A percentile compares a stretch with the other conserved stretches of the same genome.
Evolutionary conservation across 1,140 invertebrate genomes (phyloP).

Genomic region (Macrotrachela quadricornifera): DNA sequence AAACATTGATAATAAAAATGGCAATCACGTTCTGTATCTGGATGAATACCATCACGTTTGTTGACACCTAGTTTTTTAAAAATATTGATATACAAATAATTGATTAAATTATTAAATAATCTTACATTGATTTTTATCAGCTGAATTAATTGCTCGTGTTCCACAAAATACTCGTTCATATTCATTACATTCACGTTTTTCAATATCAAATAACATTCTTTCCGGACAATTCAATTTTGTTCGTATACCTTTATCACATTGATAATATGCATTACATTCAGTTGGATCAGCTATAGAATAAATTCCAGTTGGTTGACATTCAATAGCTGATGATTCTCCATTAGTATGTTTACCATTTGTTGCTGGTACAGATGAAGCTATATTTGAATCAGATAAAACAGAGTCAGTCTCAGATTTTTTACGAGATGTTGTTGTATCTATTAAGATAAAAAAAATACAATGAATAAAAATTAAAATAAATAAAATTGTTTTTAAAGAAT

Average conservation of each 20-base stretch:
- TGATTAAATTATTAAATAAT: not conserved
- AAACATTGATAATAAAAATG: slow-evolving; percentile 5
- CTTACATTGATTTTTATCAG: slow-evolving; percentile 2
- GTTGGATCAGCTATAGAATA: not conserved
- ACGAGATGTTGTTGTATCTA: no score
- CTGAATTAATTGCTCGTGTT: not conserved
- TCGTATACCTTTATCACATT: slow-evolving; percentile 2
- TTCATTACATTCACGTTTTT: slow-evolving; percentile 4
- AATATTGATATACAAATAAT: not conserved
- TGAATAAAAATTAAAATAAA: no score
- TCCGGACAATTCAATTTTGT: slow-evolving; percentile 1
- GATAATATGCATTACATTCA: not conserved
- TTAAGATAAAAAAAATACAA: no score
- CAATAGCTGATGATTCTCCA: not conserved
- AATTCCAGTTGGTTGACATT: not conserved
- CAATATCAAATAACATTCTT: slow-evolving; percentile 1
- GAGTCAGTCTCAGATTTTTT: no score
- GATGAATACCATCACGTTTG: slow-evolving; percentile 7
- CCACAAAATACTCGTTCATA: slow-evolving; percentile 4
- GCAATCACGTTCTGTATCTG: slow-evolving; percentile 1
- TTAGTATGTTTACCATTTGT: not conserved
- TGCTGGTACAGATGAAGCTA: no score
- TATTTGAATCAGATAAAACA: no score
- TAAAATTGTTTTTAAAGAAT: no score
- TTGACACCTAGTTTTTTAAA: not conserved